phyloP scores from a whole-genome alignment of 2,797 vertebrate genomes.

The Pterois miles region DNA sequence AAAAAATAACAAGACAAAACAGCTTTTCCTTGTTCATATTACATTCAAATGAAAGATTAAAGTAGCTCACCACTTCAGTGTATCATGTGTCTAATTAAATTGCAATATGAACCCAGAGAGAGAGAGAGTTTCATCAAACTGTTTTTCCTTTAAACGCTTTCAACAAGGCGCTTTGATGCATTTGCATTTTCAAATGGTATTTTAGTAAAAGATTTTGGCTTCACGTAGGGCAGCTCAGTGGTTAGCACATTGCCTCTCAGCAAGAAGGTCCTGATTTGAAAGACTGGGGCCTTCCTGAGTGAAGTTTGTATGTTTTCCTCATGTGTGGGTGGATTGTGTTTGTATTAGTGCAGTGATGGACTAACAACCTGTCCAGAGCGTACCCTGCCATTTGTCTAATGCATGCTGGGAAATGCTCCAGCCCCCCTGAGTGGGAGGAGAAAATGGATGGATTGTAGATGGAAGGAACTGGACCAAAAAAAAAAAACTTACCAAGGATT shows the following conservation, averaged over 20 bases:
- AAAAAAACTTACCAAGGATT: constrained; percentile 87
- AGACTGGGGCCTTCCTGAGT: neutral
- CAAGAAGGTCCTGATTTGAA: neutral
- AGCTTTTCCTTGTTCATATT: neutral
- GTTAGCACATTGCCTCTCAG: neutral
- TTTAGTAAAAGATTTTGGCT: neutral
- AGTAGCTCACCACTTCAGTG: neutral
- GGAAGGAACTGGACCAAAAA: neutral
- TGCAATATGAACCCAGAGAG: neutral
- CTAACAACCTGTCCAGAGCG: neutral
- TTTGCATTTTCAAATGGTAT: neutral
- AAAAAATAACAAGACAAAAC: neutral
- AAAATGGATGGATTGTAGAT: neutral
- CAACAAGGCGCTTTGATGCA: neutral
- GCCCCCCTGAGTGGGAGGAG: neutral
- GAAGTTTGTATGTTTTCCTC: neutral
- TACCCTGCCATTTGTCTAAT: neutral
- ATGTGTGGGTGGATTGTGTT: neutral
- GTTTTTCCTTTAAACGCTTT: neutral
- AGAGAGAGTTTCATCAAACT: neutral
- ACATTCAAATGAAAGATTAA: neutral
- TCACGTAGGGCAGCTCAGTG: neutral
- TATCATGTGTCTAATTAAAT: too few species aligned
- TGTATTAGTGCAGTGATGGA: neutral
- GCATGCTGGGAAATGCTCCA: neutral